Evolutionary conservation across 2,888 invertebrate species (phyloP).

Genomic region (Corbicula japonica): DNA sequence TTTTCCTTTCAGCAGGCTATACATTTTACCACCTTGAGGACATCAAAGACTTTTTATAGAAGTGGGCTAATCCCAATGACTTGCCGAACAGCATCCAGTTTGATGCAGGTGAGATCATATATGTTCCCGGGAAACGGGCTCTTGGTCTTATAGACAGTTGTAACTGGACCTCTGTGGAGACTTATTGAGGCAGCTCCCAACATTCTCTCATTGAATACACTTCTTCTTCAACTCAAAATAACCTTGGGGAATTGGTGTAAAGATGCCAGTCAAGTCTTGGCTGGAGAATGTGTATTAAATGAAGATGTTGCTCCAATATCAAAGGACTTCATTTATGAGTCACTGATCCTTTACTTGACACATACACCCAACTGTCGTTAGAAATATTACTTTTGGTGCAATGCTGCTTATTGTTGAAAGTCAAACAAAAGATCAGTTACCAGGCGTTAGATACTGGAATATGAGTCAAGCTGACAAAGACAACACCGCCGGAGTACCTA

Average conservation of each 20-base stretch:
- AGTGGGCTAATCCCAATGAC: conserved; percentile 44
- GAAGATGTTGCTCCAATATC: not conserved
- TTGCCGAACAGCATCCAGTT: conserved; percentile 34
- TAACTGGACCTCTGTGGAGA: conserved; percentile 41
- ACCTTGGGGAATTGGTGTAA: conserved; percentile 2
- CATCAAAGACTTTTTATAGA: conserved; percentile 41
- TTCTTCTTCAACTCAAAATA: not conserved
- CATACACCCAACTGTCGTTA: conserved; percentile 45
- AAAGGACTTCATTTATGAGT: not conserved
- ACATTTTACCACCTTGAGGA: conserved; percentile 32
- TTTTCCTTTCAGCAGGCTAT: conserved; percentile 24
- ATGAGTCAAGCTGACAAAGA: not conserved
- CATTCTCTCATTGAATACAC: conserved; percentile 14
- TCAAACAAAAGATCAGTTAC: conserved; percentile 53
- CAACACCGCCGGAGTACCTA: conserved; percentile 6
- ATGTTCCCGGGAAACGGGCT: conserved; percentile 19
- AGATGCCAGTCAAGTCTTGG: conserved; percentile 18
- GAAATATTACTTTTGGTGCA: conserved; percentile 32
- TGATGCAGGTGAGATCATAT: conserved; percentile 24
- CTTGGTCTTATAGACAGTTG: conserved; percentile 41
- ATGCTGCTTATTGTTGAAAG: conserved; percentile 49
- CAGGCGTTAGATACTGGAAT: conserved; percentile 41
- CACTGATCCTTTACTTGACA: conserved; percentile 23
- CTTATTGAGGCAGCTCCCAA: not conserved
- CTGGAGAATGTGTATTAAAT: conserved; percentile 23